phyloP scores from a whole-genome alignment of 1,140 invertebrate species.

The Drosophila erecta region DNA sequence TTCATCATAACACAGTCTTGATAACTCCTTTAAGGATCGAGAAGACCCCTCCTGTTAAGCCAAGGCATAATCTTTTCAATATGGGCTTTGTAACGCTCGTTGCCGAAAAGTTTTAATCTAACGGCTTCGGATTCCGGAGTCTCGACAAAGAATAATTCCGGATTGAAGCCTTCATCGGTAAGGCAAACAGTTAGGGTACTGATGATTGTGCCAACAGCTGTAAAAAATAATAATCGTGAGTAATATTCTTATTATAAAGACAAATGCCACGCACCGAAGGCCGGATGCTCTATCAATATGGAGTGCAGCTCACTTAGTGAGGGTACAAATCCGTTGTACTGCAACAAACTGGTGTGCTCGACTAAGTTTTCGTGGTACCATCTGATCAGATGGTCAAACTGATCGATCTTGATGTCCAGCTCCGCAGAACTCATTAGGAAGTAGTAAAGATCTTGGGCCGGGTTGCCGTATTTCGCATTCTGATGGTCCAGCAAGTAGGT shows the following conservation, averaged over 20 bases:
- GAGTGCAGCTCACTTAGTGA: constrained; percentile 37
- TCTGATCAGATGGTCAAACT: constrained; percentile 54
- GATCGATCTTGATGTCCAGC: constrained; percentile 49
- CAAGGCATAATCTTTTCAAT: constrained; percentile 48
- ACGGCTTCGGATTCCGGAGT: constrained; percentile 16
- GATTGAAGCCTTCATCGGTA: constrained; percentile 12
- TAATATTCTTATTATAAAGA: background rate
- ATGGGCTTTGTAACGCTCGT: constrained; percentile 43
- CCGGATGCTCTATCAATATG: constrained; percentile 44
- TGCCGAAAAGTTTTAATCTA: constrained; percentile 2
- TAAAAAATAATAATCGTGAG: background rate
- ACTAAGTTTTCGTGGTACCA: constrained; percentile 56
- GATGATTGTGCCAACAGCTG: constrained; percentile 44
- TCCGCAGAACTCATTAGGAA: constrained; percentile 49
- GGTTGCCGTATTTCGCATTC: constrained; percentile 52
- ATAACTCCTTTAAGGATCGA: constrained; percentile 17
- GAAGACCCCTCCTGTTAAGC: constrained; percentile 46
- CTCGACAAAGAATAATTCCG: constrained; percentile 21
- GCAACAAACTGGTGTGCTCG: constrained; percentile 27
- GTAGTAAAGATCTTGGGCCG: constrained; percentile 54
- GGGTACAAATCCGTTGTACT: constrained; percentile 44
- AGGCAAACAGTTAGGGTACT: constrained; percentile 41
- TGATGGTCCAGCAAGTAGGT: constrained; percentile 85
- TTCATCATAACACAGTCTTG: background rate
- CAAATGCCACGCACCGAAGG: constrained; percentile 5